Percentiles rank a stretch among this genome's conserved stretches.
Evolutionary conservation across 1,140 invertebrate species (phyloP).

Genomic region (Drosophila punjabiensis): DNA sequence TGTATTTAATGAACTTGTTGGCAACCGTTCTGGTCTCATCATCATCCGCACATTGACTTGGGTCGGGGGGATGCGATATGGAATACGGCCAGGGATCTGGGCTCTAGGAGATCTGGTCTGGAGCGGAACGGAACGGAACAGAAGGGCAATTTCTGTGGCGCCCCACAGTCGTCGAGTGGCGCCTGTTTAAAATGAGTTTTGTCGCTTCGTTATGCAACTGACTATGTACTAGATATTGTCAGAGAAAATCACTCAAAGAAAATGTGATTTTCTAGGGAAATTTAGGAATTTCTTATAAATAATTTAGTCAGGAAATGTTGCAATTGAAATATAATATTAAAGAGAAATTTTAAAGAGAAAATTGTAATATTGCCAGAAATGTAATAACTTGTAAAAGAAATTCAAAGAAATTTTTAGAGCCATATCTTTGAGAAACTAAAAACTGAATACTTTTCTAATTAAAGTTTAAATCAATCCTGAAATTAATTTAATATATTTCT

Average conservation of each 20-base stretch:
- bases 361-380: neutral
- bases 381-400: neutral
- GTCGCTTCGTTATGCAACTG: conserved; percentile 63
- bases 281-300: neutral
- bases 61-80: conserved; percentile 4
- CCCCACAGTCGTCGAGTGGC: conserved; percentile 54
- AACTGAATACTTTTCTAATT: neutral
- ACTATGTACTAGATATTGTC: conserved; percentile 26
- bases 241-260: neutral
- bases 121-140: conserved; percentile 26
- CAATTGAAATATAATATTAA: neutral
- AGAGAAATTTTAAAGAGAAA: neutral
- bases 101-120: conserved; percentile 3
- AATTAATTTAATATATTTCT: neutral
- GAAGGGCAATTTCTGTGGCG: conserved; percentile 54
- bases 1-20: conserved; percentile 61
- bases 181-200: conserved; percentile 64
- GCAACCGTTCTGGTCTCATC: conserved; percentile 38
- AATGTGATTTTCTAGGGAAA: neutral
- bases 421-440: neutral
- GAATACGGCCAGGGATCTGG: conserved; percentile 10
- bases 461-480: neutral
- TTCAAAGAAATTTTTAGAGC: neutral
- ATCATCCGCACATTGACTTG: conserved; percentile 43
- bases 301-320: neutral